Conservation (phyloP, 2,888 invertebrate genomes). For the Andrena praecox region DNA sequence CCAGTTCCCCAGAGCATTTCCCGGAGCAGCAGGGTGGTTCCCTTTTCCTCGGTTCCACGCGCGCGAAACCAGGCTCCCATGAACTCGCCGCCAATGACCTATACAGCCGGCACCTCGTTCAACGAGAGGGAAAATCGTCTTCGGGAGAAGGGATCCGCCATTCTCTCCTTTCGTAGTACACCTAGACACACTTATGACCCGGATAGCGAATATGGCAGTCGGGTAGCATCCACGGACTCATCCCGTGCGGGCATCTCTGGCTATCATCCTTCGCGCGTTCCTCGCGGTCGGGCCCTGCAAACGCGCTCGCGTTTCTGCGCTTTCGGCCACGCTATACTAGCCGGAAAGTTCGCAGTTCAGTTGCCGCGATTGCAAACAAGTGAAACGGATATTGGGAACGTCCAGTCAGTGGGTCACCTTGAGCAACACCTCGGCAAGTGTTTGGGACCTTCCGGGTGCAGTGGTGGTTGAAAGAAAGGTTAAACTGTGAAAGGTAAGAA, state of each 20-base stretch:
- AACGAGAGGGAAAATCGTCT: constrained; percentile 71
- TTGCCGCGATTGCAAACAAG: not conserved
- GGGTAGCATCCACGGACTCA: constrained; percentile 68
- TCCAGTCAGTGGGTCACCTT: constrained; percentile 40
- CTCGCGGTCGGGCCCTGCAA: not conserved
- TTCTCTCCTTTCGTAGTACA: constrained; percentile 75
- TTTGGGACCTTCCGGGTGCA: constrained; percentile 29
- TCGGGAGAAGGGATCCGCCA: constrained; percentile 72
- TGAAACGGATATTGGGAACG: not conserved
- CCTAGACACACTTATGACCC: constrained; percentile 71
- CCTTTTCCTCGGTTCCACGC: constrained; percentile 14
- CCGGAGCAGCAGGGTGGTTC: constrained; percentile 7
- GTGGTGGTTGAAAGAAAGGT: not conserved
- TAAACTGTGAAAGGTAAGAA: no score
- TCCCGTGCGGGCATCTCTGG: constrained; percentile 59
- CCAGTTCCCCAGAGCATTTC: not conserved
- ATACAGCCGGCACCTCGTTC: constrained; percentile 56
- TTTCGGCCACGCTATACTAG: not conserved
- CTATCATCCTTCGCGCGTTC: constrained; percentile 23
- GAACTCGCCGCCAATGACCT: constrained; percentile 77
- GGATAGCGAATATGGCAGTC: constrained; percentile 77
- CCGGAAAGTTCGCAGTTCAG: not conserved
- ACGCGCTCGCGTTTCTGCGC: not conserved
- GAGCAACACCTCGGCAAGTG: constrained; percentile 12
- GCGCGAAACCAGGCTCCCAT: constrained; percentile 64